phyloP scores from a whole-genome alignment of 2,113 vertebrate species.

The Xenus cinereus region DNA sequence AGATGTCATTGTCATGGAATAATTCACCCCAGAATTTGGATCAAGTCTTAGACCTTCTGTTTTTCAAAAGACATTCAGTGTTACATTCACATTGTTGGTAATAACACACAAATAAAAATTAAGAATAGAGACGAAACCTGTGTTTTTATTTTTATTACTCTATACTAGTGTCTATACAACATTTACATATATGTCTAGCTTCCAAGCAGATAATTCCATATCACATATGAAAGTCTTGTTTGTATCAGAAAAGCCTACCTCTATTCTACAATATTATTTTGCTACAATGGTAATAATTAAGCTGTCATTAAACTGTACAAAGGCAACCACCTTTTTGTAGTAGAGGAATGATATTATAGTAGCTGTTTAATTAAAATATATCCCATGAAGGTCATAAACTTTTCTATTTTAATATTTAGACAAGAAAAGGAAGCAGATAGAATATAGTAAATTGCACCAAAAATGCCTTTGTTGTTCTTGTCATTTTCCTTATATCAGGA shows the following conservation, averaged over 20 bases:
- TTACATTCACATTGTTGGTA: neutral
- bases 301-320: neutral
- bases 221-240: neutral
- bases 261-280: neutral
- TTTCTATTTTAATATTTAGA: neutral
- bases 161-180: neutral
- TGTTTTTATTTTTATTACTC: neutral
- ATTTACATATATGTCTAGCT: neutral
- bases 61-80: constrained; percentile 4
- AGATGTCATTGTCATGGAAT: constrained; percentile 54
- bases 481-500: neutral
- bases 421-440: neutral
- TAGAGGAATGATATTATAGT: neutral
- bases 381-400: neutral
- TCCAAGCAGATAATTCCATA: neutral
- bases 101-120: neutral
- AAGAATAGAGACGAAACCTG: neutral
- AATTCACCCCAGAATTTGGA: constrained; percentile 31
- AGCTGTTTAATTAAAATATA: neutral
- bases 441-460: neutral
- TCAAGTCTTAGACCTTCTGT: neutral
- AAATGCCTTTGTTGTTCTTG: accelerated
- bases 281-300: neutral
- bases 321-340: neutral
- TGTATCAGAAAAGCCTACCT: neutral